phyloP scores from a whole-genome alignment of 64 coral and sea anemone species.

The Acropora yongei region DNA sequence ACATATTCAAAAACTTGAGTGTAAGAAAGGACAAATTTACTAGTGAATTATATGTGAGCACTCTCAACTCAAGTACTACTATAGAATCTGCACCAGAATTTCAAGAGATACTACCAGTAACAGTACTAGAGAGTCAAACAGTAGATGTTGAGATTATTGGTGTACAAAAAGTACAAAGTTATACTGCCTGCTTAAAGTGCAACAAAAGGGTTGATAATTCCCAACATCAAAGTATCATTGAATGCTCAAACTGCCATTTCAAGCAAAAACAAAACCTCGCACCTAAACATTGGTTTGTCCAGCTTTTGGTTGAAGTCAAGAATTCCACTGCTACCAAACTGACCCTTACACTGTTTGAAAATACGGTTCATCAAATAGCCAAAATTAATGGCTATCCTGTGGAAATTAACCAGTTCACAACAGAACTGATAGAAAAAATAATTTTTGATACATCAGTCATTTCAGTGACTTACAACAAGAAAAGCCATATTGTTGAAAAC shows the following conservation, averaged over 20 bases:
- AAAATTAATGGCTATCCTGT: background rate
- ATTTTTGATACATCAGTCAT: slow-evolving; percentile 5
- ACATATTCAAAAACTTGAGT: slow-evolving; percentile 55
- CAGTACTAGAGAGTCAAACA: slow-evolving; percentile 22
- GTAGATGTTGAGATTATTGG: slow-evolving; percentile 44
- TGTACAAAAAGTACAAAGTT: slow-evolving; percentile 32
- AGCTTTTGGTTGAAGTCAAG: slow-evolving; percentile 7
- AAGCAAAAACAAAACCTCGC: slow-evolving; percentile 22
- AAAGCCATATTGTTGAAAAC: background rate
- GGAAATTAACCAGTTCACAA: background rate
- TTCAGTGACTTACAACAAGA: background rate
- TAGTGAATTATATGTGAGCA: slow-evolving; percentile 51
- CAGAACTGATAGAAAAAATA: background rate
- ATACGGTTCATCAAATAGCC: background rate
- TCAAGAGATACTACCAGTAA: slow-evolving; percentile 41
- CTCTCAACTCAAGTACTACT: slow-evolving; percentile 41
- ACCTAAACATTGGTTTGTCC: slow-evolving; percentile 32
- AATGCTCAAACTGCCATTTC: slow-evolving; percentile 28
- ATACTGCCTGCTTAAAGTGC: slow-evolving; percentile 60
- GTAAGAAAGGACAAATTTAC: slow-evolving; percentile 60
- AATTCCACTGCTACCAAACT: background rate
- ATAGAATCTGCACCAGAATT: slow-evolving; percentile 45
- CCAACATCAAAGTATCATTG: slow-evolving; percentile 1
- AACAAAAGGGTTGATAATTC: slow-evolving; percentile 41
- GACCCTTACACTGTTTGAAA: background rate